Base-by-base conservation (phyloP, 2,888 invertebrate genomes). In the Argyresthia albistria region DNA sequence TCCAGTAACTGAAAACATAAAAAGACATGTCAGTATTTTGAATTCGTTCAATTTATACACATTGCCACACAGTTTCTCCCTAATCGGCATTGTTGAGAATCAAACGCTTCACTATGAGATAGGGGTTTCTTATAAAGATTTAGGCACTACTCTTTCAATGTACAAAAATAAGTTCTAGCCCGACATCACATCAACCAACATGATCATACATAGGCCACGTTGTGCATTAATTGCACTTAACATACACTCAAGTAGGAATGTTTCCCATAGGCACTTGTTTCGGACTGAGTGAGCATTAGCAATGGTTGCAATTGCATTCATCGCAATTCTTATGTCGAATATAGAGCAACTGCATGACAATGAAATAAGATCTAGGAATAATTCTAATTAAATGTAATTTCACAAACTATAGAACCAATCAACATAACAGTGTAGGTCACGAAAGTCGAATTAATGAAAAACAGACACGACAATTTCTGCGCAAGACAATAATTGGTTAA, bases 1-100 rank as follows among this genome's bases (percentile, higher is more conserved):
- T 96, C 97, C 97, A 96, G 97, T 96, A 97, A 97, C 97, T 98
- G 95, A 76, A 95, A 93, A 78, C 67, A 80, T 73, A 77, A 76
- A 62, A 72, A 42, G n/a, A 10, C 11, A 42, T 10, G 42, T 10
- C 42, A 42, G 6, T 11, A 42, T 42, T 12, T 42, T n/a, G 42
- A 42, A 42, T 11, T 12, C 9, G 12, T 42, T 10, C 11, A 10
- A 4, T 9, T 10, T 12, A 36, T 9, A 36, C 36, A 12, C 47
- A 48, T 37, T 10, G 15, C 15, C 72, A 69, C 61, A 69, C 73
- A 69, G 66, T 68, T 61, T 57, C 57, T 64, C 60, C 66, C 69
- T 71, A 67, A 69, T 37, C 12, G 3, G 25, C 25, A 25, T 25
- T 25, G 25, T 25, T 25, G 6, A 25, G 6, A 25, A 25, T 6